Conservation (phyloP, 2,888 invertebrate genomes). For the Zaprionus bogoriensis region DNA sequence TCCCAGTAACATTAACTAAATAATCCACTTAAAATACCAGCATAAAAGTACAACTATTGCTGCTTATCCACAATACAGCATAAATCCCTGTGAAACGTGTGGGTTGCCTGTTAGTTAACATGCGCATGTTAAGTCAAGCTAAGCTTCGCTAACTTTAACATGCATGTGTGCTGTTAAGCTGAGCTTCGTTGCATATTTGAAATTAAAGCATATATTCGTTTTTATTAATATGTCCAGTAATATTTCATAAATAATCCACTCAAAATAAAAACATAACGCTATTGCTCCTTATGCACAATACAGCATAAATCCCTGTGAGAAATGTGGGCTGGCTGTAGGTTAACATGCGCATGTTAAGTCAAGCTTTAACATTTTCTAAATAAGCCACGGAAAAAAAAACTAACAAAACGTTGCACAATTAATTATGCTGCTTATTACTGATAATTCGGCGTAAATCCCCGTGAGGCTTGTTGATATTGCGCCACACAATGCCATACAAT, state of each 20-base stretch:
- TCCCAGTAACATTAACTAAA: background rate
- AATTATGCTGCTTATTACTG: background rate
- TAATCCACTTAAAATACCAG: background rate
- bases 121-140: background rate
- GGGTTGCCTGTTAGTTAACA: background rate
- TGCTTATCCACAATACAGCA: no score
- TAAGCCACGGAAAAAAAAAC: no score
- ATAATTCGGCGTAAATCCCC: background rate
- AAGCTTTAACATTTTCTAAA: no score
- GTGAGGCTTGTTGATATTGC: background rate
- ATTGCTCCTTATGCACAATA: no score
- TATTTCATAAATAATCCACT: background rate
- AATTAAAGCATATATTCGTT: background rate
- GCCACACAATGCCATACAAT: no score
- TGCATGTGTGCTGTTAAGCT: background rate
- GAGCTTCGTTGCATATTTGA: background rate
- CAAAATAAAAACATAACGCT: no score
- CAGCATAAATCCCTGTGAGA: no score
- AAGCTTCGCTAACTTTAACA: background rate
- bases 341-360: background rate
- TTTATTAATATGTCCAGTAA: background rate
- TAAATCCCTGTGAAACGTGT: no score
- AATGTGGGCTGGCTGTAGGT: no score
- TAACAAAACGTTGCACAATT: background rate
- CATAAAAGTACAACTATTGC: no score